These are phyloP conservation scores for Gadus macrocephalus DNA, from an alignment of 2,113 vertebrate genomes.

Conservation along the genomic window DNA sequence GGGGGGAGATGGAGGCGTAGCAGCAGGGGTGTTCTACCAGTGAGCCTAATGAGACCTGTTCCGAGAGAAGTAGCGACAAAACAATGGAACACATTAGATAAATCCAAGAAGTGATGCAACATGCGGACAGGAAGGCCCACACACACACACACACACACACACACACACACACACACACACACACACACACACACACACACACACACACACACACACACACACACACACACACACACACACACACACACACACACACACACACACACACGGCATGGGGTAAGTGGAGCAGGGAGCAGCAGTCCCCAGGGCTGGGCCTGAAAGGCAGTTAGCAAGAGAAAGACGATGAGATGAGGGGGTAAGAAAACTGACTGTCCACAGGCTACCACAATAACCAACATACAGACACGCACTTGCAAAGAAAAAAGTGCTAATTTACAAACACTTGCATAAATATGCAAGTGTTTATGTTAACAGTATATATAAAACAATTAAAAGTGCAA, in stretches of 20 bases:
- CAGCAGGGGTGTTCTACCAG: slow-evolving; percentile 11
- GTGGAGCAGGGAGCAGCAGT: slow-evolving; percentile 34
- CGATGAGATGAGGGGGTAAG: no score
- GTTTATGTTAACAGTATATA: no score
- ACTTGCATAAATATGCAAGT: no score
- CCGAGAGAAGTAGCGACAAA: slow-evolving; percentile 19
- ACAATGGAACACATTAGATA: slow-evolving; percentile 33
- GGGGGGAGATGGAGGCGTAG: not conserved
- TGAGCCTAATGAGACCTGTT: slow-evolving; percentile 37
- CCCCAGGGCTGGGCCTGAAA: slow-evolving; percentile 1
- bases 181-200: not conserved
- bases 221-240: not conserved
- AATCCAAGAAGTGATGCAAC: not conserved
- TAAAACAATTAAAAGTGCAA: no score
- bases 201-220: not conserved
- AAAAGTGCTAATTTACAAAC: not conserved
- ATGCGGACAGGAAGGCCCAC: not conserved
- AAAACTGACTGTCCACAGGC: no score
- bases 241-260: not conserved
- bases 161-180: not conserved
- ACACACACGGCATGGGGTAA: slow-evolving; percentile 17
- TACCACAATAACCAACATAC: not conserved
- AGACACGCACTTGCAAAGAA: not conserved
- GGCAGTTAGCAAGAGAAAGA: slow-evolving; percentile 1
- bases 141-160: not conserved